Evolutionary conservation across 2,797 vertebrate genomes (phyloP), one percentile per base, ranked within the genome.

Genomic region (Danio kyathit): DNA sequence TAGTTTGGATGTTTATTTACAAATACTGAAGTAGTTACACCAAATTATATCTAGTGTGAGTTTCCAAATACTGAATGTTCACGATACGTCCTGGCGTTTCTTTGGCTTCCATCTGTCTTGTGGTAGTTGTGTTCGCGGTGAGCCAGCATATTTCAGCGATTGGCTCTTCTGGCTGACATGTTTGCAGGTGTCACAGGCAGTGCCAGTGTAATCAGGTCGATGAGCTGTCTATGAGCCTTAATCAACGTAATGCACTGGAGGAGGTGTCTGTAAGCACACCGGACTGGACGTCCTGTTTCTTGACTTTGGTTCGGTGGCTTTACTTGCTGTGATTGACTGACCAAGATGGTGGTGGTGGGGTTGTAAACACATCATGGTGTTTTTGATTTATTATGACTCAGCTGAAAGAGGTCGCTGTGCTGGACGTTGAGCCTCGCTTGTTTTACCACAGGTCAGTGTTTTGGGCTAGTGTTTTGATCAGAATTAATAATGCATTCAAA

Each of bases 181-280:
- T 56, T 72, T 76, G 79, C 61, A 75, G 21, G 72, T 79, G 67
- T 87, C 81, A 73, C 81, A 52, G 77, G 73, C 44, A 13, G 82
- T 82, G 83, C 84, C 84, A 43, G 78, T 74, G 57, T 82, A 85
- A 86, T 82, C 81, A 1, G 86, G 80, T 91, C 75, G 11, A 89
- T 91, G 80, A 86, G 86, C 84, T 29, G 83, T 86, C 82, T 85
- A 74, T 88, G 89, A 90, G 51, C 74, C 83, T 85, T 88, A 87
- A 90, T 93, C 88, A 84, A 89, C 90, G 85, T 83, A 86, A 88
- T 89, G 87, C 71, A 82, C 59, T 87, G 84, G 63, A 74, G 38
- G 16, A 21, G 44, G 49, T 60, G 59, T n/a, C 46, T 65, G 59
- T 14, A 43, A n/a, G 70, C 76, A 71, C 40, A 29, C 40, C 38